Conservation (phyloP, 2,888 invertebrate species). For the Hesperia comma region DNA sequence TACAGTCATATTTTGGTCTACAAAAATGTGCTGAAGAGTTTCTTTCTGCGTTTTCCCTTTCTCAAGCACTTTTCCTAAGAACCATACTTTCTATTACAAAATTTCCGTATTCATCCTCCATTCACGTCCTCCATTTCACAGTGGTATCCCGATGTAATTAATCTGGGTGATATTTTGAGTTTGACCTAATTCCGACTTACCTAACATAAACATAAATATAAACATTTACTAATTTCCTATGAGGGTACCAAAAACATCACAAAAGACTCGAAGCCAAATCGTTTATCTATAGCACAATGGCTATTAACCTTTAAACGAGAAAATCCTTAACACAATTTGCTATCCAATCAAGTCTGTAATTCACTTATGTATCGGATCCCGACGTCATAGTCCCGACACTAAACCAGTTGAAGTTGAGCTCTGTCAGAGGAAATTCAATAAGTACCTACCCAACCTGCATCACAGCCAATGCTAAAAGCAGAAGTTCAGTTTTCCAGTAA, state of each 20-base stretch:
- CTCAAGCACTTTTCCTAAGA: no score
- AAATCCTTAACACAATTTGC: slow-evolving; percentile 31
- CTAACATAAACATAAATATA: no score
- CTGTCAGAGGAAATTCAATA: slow-evolving; percentile 21
- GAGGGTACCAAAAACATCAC: neutral
- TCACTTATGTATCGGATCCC: slow-evolving; percentile 32
- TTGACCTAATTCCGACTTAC: no score
- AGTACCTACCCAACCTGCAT: neutral
- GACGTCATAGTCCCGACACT: slow-evolving; percentile 29
- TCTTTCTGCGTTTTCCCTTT: no score
- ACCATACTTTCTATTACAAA: no score
- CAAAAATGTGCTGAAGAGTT: no score
- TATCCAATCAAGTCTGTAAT: slow-evolving; percentile 33
- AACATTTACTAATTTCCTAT: neutral
- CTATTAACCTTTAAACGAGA: slow-evolving; percentile 33
- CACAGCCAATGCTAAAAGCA: slow-evolving; percentile 6
- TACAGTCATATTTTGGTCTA: no score
- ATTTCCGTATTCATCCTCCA: no score
- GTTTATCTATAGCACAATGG: slow-evolving; percentile 19
- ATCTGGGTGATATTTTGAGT: no score
- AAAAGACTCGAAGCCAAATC: slow-evolving; percentile 13
- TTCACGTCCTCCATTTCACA: no score
- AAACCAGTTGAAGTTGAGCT: slow-evolving; percentile 26
- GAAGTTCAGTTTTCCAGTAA: slow-evolving; percentile 16
- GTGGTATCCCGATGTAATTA: no score